Evolutionary conservation across 2,888 invertebrate genomes (phyloP).

Genomic region (Acutogordius australiensis): DNA sequence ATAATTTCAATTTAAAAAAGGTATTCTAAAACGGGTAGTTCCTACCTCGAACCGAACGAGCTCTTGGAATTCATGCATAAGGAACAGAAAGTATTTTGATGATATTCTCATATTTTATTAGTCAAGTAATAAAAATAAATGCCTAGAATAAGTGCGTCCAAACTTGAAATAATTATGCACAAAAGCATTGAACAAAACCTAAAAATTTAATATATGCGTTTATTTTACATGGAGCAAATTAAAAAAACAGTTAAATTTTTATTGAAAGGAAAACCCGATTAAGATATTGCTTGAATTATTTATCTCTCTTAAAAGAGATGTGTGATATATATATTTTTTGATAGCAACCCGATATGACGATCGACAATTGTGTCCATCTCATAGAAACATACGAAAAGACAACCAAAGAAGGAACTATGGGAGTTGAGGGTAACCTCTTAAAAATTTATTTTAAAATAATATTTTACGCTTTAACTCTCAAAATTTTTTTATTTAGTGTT

Average conservation of each 20-base stretch:
- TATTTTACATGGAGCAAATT: too few species aligned
- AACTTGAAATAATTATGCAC: too few species aligned
- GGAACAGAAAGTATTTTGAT: conserved; percentile 30
- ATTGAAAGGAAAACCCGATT: too few species aligned
- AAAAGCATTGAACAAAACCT: too few species aligned
- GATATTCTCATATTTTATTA: too few species aligned
- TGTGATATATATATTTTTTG: neutral
- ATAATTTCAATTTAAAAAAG: conserved; percentile 16
- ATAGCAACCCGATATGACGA: conserved; percentile 14
- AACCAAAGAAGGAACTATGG: neutral
- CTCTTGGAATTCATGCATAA: conserved; percentile 27
- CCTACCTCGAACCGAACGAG: conserved; percentile 26
- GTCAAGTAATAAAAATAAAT: too few species aligned
- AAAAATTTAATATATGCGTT: too few species aligned
- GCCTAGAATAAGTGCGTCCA: too few species aligned
- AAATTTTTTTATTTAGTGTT: too few species aligned
- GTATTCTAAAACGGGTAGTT: conserved; percentile 24
- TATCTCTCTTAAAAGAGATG: neutral
- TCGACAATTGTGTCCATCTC: conserved; percentile 15
- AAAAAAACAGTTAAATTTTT: too few species aligned
- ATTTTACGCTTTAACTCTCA: too few species aligned
- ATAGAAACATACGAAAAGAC: neutral
- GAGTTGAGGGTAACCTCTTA: neutral
- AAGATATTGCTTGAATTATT: conserved; percentile 14
- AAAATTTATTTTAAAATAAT: too few species aligned